Evolutionary conservation across 2,113 vertebrate species (phyloP).

Genomic region (Nestor notabilis): DNA sequence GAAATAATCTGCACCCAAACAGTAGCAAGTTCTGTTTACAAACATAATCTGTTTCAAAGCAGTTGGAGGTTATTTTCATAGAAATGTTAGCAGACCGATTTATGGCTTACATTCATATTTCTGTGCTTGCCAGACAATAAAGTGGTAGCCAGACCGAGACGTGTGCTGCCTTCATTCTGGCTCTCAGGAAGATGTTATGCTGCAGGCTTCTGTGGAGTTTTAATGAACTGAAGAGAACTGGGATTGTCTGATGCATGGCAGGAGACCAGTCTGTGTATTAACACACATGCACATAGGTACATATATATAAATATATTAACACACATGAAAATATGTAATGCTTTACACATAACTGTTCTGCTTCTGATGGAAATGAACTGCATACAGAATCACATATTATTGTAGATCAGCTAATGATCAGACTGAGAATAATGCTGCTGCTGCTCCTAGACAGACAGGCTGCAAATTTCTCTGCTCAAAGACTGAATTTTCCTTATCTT

Average conservation of each 20-base stretch:
- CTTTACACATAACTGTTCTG: neutral
- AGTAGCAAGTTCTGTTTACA: conserved; percentile 21
- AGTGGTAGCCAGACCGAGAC: neutral
- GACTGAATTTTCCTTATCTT: neutral
- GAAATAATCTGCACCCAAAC: neutral
- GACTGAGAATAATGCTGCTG: neutral
- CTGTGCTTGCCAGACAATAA: neutral
- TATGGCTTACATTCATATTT: neutral
- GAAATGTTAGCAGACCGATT: neutral
- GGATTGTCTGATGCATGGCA: neutral
- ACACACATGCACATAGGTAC: neutral
- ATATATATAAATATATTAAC: neutral
- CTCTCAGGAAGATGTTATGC: neutral
- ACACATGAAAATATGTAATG: neutral
- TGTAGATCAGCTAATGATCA: neutral
- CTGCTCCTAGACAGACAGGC: neutral
- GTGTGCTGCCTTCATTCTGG: neutral
- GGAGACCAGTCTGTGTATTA: neutral
- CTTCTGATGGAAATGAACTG: neutral
- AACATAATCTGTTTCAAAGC: conserved; percentile 30
- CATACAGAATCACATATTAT: neutral
- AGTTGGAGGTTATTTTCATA: neutral
- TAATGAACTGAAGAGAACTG: neutral
- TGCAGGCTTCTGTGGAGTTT: neutral
- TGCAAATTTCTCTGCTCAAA: conserved; percentile 34